Evolutionary conservation across 2,888 invertebrate genomes (phyloP), one percentile per base, ranked within the genome.

Genomic region (Drosophila helvetica): DNA sequence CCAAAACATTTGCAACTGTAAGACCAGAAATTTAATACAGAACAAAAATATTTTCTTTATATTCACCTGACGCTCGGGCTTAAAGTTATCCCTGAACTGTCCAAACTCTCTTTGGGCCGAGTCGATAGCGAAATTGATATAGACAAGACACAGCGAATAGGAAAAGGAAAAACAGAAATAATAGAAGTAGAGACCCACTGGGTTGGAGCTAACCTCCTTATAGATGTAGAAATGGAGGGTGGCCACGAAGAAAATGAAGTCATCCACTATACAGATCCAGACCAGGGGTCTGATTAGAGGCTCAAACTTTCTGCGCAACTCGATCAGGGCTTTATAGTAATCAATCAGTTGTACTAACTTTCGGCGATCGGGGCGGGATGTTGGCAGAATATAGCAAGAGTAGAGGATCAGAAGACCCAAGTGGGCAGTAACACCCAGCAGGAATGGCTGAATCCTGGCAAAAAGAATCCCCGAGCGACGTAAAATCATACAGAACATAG

Each of bases 1-100:
- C 8, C 75, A 78, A 1, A 75, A 73, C 4, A 70, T 27, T 68
- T 80, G 73, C 2, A 78, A 43, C 81, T 78, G 18, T 5, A 6
- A 1, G n/a, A 38, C 0, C 6, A 7, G 38, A 38, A 17, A 17
- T 12, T 8, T 15, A 25, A 22, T 2, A 46, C 12, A 47, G 4
- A 33, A 5, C 0, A 10, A 10, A 48, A n/a, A 30, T 25, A 1
- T 2, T 18, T 25, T 1, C 2, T 6, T 6, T 5, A 17, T 22
- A 10, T 17, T 1, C 1, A 68, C 80, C 61, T 74, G 54, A 6
- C 38, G 17, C 18, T 86, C 67, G 6, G 15, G 52, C 1, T 15
- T 42, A 0, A 0, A 7, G 17, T 64, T 66, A 1, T 22, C 33
- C 3, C 45, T 45, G 8, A 81, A 65, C 0, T 2, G 7, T 0